A percentile compares a stretch with the other conserved stretches of the same genome.
phyloP scores from a whole-genome alignment of 1,140 invertebrate genomes.

The Camponotus vicinus region DNA sequence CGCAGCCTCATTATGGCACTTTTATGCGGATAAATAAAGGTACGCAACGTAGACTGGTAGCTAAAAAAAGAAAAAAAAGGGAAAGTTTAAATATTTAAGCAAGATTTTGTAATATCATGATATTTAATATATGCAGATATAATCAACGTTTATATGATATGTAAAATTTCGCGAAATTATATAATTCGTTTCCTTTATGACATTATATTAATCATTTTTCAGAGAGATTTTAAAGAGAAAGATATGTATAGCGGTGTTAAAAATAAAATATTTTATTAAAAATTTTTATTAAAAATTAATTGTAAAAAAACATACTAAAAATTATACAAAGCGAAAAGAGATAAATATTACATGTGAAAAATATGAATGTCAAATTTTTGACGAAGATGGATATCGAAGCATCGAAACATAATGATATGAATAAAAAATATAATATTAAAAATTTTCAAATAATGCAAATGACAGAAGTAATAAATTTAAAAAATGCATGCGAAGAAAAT shows the following conservation, averaged over 20 bases:
- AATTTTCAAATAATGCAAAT: not conserved
- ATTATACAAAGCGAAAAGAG: not conserved
- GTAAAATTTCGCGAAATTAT: conserved; percentile 11
- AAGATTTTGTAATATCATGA: conserved; percentile 1
- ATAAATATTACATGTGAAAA: not conserved
- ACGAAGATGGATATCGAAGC: not conserved
- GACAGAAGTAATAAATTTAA: conserved; percentile 28
- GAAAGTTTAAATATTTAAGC: not conserved
- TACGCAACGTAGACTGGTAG: not conserved
- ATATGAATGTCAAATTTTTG: not conserved
- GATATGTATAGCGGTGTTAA: not conserved
- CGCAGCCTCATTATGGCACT: conserved; percentile 41
- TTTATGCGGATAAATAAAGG: conserved; percentile 46
- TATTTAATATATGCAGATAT: not conserved
- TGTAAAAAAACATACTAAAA: not conserved
- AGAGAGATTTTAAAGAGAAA: not conserved
- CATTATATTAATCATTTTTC: not conserved
- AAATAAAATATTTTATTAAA: not conserved
- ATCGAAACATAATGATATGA: not conserved
- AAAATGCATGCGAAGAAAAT: not conserved
- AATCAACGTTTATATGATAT: not conserved
- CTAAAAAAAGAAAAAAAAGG: not conserved
- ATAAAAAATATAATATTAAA: not conserved
- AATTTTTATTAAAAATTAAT: conserved; percentile 5
- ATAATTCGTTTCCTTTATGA: not conserved